Base-by-base conservation (phyloP, 2,888 invertebrate genomes). In the Pycnomerus fuliginosus region DNA sequence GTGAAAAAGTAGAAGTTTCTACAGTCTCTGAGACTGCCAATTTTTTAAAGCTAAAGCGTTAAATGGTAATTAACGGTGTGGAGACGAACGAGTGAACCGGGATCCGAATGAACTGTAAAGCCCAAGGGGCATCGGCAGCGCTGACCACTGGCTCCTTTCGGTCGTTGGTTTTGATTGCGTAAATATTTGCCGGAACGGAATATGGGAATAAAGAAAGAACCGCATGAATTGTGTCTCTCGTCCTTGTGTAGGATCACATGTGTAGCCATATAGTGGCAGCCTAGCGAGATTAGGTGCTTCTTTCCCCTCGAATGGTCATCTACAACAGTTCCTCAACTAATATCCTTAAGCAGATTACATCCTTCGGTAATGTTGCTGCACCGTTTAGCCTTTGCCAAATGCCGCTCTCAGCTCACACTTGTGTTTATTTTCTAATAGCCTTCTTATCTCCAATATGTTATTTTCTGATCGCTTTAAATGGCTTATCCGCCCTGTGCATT, bases 301-400 rank as follows among this genome's bases (percentile, higher is more conserved):
- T 57, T 71, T 70, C 67, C 69, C 59, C 69, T 68, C 55, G 62
- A 68, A 58, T 58, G 65, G 62, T 59, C 67, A 65, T 52, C 62
- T 61, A 71, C 66, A 71, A 71, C 64, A 60, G 65, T 58, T 53
- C 53, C 55, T 56, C 59, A 53, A 57, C 63, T 69, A 71, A 69
- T 69, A 68, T 68, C 64, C 60, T 64, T 70, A 71, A 71, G 71
- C 67, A 69, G 71, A 71, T 71, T 71, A 71, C 61, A 64, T 60
- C 65, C 59, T 63, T 44, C 60, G 58, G 52, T 52, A 46, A 44
- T 47, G 50, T 48, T 55, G 58, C 56, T 60, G 58, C 62, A 59
- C 60, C 56, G 50, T 54, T 53, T 49, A 49, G 59, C 56, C 55
- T 52, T 56, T 58, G 50, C 48, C 53, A 37, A 37, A 44, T 48